Percentiles rank a stretch among this genome's conserved stretches.
Evolutionary conservation across 2,888 invertebrate genomes (phyloP).

Genomic region (Chrysopilus asiliformis): DNA sequence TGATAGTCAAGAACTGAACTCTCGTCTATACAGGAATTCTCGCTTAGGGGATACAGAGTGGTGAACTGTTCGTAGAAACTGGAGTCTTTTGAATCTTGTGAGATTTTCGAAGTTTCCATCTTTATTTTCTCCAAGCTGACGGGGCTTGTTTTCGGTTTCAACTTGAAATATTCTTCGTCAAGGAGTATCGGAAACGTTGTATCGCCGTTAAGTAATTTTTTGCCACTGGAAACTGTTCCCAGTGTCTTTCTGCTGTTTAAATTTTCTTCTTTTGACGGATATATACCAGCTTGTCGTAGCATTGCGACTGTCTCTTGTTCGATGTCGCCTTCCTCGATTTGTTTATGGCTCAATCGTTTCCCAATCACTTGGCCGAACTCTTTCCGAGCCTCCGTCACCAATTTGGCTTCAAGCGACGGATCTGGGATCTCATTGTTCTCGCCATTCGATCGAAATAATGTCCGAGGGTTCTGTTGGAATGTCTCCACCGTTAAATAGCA

Average conservation of each 20-base stretch:
- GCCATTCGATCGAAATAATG: neutral
- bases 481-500: slow-evolving; percentile 3
- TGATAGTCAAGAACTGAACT: no score
- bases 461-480: neutral
- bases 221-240: neutral
- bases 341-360: neutral
- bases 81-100: no score
- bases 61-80: no score
- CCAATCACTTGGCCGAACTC: slow-evolving; percentile 1
- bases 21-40: no score
- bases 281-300: slow-evolving; percentile 5
- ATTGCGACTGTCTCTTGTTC: slow-evolving; percentile 3
- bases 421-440: neutral
- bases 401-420: neutral
- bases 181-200: slow-evolving; percentile 1
- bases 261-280: slow-evolving; percentile 4
- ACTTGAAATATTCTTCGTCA: slow-evolving; percentile 5
- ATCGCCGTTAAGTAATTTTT: neutral
- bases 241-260: slow-evolving; percentile 2
- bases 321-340: neutral
- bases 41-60: no score
- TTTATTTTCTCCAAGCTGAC: no score
- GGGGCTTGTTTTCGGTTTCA: slow-evolving; percentile 1
- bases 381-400: neutral
- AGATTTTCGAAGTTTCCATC: no score